These are phyloP conservation scores for Fundulus diaphanus DNA, from an alignment of 2,797 vertebrate species.

Conservation along the genomic window DNA sequence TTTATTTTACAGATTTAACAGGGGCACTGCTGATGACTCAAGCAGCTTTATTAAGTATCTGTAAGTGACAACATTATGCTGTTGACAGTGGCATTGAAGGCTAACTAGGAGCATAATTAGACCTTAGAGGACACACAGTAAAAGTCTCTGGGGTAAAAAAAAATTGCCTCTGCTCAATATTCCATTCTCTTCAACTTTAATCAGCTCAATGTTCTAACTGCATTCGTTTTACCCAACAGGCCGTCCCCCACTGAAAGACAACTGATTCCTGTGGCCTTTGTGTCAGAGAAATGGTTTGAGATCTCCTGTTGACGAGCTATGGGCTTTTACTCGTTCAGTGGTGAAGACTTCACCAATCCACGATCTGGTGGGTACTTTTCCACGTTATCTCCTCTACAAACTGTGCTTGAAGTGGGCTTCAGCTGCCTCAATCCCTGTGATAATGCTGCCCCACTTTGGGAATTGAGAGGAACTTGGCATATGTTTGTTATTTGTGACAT, in stretches of 20 bases:
- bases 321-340: slow-evolving; percentile 87
- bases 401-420: slow-evolving; percentile 36
- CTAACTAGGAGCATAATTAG: slow-evolving; percentile 19
- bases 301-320: slow-evolving; percentile 98
- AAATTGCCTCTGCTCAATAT: background rate
- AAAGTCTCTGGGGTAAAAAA: background rate
- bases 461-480: slow-evolving; percentile 65
- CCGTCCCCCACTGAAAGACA: slow-evolving; percentile 96
- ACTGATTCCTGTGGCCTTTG: slow-evolving; percentile 99
- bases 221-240: slow-evolving; percentile 79
- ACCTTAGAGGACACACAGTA: background rate
- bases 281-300: slow-evolving; percentile 99
- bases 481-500: slow-evolving; percentile 64
- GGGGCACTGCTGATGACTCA: background rate
- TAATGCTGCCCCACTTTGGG: slow-evolving; percentile 70
- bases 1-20: slow-evolving; percentile 9
- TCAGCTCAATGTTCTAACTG: slow-evolving; percentile 9
- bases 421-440: slow-evolving; percentile 40
- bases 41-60: slow-evolving; percentile 2
- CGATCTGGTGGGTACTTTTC: slow-evolving; percentile 88
- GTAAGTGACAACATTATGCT: background rate
- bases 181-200: slow-evolving; percentile 13
- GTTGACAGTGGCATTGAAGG: slow-evolving; percentile 12
- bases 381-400: slow-evolving; percentile 32
- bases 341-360: slow-evolving; percentile 86